Evolutionary conservation across 1,140 invertebrate genomes (phyloP), one percentile per base, ranked within the genome.

Genomic region (Drosophila sturtevanti): DNA sequence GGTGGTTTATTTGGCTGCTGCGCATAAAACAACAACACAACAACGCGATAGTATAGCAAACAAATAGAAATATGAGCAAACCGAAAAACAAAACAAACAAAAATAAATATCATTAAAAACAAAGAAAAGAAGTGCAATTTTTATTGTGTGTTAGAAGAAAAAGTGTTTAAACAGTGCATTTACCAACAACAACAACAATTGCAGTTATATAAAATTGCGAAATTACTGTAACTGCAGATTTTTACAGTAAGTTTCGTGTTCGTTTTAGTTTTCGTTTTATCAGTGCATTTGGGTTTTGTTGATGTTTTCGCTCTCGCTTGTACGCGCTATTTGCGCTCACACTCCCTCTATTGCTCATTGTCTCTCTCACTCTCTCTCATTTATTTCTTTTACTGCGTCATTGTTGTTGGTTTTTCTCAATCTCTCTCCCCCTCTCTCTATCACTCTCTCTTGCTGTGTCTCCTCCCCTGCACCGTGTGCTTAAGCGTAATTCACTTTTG

Each of bases 191-290:
- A 31, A 31, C 27, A 31, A 24, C 4, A 63, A 71, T 9, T 80
- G 44, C 27, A 79, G 56, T 79, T 86, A 82, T 22, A 79, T 82
- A 86, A 87, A 71, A 48, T 37, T 7, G 38, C 21, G 41, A 38
- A 68, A 44, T 44, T 44, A 82, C 79, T 76, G 68, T 71, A 71
- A 77, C 60, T 89, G 61, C 68, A 79, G 37, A 75, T 70, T 72
- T 89, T 82, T 79, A 87, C 82, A 77, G 82, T 87, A 86, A 86
- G 82, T 87, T 68, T 61, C 64, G 72, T 70, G 74, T 85, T 74
- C 74, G 70, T 63, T 67, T 35, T 59, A 35, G 31, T 6, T n/a
- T 61, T 51, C 27, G 34, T 69, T 51, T 27, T 67, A 34, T 79
- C 21, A 59, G 31, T 71, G 77, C 72, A 65, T 65, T 68, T 64